Percentiles rank a stretch among this genome's conserved stretches.
Conservation (phyloP, 2,888 invertebrate genomes). For the Thera obeliscata region DNA sequence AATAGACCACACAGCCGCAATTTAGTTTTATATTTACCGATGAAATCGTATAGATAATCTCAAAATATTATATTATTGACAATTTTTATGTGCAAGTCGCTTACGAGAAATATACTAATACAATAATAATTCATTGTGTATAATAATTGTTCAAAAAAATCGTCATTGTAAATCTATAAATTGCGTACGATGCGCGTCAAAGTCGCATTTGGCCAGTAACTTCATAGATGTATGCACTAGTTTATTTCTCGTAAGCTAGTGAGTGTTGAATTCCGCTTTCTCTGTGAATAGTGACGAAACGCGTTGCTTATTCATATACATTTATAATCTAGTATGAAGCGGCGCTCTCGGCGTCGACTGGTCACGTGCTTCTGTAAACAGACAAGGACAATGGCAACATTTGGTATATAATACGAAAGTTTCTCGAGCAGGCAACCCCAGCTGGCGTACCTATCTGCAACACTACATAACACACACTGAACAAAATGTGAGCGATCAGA, state of each 20-base stretch:
- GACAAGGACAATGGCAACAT: slow-evolving; percentile 80
- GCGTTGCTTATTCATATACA: slow-evolving; percentile 56
- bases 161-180: slow-evolving; percentile 3
- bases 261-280: slow-evolving; percentile 33
- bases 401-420: slow-evolving; percentile 52
- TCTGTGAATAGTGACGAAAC: slow-evolving; percentile 45
- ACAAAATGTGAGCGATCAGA: slow-evolving; percentile 52
- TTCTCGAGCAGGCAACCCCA: slow-evolving; percentile 67
- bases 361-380: slow-evolving; percentile 72
- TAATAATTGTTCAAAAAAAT: slow-evolving; percentile 16
- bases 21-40: slow-evolving; percentile 28
- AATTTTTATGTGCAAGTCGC: slow-evolving; percentile 54
- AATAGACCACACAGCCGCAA: slow-evolving; percentile 73
- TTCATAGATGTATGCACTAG: slow-evolving; percentile 9
- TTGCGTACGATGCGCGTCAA: background rate
- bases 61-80: slow-evolving; percentile 53
- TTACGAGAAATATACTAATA: slow-evolving; percentile 69
- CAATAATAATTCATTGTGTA: slow-evolving; percentile 19
- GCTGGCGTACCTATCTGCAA: slow-evolving; percentile 77
- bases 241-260: slow-evolving; percentile 26
- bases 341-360: slow-evolving; percentile 55
- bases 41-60: slow-evolving; percentile 50
- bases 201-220: background rate
- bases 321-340: slow-evolving; percentile 69
- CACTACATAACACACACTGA: slow-evolving; percentile 81